Percentiles rank a stretch among this genome's conserved stretches.
Conservation (phyloP, 2,797 vertebrate genomes). For the Hoplostethus atlanticus region DNA sequence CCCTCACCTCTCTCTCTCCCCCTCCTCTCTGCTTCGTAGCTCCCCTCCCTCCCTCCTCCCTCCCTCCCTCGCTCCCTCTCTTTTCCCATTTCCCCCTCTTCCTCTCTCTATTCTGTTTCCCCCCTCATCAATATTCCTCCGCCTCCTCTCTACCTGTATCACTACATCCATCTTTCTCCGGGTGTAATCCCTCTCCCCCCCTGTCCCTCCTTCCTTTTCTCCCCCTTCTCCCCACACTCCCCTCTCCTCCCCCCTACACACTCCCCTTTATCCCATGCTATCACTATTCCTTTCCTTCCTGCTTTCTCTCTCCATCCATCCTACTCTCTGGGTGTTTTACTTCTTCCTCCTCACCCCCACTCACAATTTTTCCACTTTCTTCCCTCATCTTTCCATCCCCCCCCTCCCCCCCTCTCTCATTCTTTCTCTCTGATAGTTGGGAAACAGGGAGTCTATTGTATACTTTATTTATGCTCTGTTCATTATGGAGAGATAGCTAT, state of each 20-base stretch:
- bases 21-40: not conserved
- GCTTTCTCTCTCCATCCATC: constrained; percentile 44
- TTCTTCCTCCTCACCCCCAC: constrained; percentile 31
- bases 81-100: constrained; percentile 36
- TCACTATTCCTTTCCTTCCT: constrained; percentile 44
- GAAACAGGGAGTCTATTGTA: constrained; percentile 71
- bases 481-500: constrained; percentile 73
- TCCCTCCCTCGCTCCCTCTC: constrained; percentile 25
- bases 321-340: constrained; percentile 44
- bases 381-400: constrained; percentile 28
- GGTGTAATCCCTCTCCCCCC: constrained; percentile 40
- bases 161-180: constrained; percentile 75
- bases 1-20: constrained; percentile 67
- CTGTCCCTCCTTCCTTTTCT: constrained; percentile 6
- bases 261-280: constrained; percentile 57
- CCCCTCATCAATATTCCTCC: constrained; percentile 79
- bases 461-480: constrained; percentile 81
- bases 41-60: constrained; percentile 12
- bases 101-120: constrained; percentile 21
- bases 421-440: constrained; percentile 58
- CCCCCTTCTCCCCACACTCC: constrained; percentile 28
- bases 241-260: constrained; percentile 14
- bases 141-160: constrained; percentile 75
- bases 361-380: constrained; percentile 41
- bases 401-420: constrained; percentile 35